A percentile compares a stretch with the other conserved stretches of the same genome.
These are phyloP conservation scores for Caligus rogercresseyi DNA, from an alignment of 1,140 invertebrate genomes.

Conservation along the genomic window DNA sequence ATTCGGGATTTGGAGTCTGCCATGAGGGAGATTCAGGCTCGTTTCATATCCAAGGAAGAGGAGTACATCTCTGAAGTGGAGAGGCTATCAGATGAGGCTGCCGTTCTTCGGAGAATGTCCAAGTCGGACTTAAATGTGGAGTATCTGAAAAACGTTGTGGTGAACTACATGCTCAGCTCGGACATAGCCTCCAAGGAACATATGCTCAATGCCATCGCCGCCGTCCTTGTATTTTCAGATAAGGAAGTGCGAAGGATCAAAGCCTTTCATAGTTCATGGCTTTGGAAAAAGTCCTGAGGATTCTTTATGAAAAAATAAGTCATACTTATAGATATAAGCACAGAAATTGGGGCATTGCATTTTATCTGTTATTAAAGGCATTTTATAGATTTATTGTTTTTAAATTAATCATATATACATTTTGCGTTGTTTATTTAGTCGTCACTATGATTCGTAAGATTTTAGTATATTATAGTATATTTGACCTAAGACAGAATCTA, in stretches of 20 bases:
- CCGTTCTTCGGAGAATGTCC: constrained; percentile 50
- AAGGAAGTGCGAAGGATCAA: constrained; percentile 42
- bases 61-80: constrained; percentile 12
- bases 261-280: constrained; percentile 25
- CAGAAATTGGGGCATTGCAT: no score
- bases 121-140: constrained; percentile 68
- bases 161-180: constrained; percentile 53
- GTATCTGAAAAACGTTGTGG: constrained; percentile 73
- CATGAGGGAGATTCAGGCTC: constrained; percentile 10
- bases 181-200: constrained; percentile 49
- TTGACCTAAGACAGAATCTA: no score
- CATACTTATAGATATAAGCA: no score
- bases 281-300: constrained; percentile 22
- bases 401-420: no score
- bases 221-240: constrained; percentile 56
- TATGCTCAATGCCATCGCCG: constrained; percentile 72
- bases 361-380: no score
- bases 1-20: constrained; percentile 6
- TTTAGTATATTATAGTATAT: no score
- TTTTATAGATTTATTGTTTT: no score
- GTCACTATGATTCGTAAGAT: no score
- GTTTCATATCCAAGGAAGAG: constrained; percentile 10
- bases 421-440: no score
- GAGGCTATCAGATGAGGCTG: background rate
- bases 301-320: no score